A percentile compares a stretch with the other conserved stretches of the same genome.
Conservation (phyloP, 1,140 invertebrate genomes). For the Macrosteles quadrilineatus region DNA sequence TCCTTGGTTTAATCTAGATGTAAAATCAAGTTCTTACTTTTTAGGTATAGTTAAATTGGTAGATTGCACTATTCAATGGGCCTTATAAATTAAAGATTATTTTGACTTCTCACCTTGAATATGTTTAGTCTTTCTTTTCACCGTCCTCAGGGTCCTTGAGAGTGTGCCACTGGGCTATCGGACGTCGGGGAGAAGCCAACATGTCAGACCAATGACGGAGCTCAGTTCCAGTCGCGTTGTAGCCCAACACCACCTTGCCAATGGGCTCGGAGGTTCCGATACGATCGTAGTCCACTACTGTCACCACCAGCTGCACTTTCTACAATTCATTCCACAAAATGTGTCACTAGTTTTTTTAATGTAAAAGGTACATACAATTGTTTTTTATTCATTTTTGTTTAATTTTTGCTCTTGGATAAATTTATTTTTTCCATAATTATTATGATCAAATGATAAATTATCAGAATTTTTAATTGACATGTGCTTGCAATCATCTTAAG, state of each 20-base stretch:
- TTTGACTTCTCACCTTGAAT: neutral
- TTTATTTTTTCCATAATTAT: too few species aligned
- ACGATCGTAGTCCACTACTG: conserved; percentile 99
- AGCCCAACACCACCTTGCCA: conserved; percentile 95
- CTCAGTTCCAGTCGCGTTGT: conserved; percentile 96
- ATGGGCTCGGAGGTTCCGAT: conserved; percentile 99
- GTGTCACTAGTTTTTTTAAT: too few species aligned
- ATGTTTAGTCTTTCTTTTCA: conserved; percentile 80
- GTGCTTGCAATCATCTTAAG: too few species aligned
- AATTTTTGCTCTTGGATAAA: too few species aligned
- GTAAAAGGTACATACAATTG: too few species aligned
- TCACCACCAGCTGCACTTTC: conserved; percentile 99
- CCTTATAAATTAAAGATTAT: neutral
- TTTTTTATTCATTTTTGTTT: too few species aligned
- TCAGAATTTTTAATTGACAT: too few species aligned
- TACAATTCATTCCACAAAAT: conserved; percentile 53
- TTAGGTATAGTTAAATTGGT: neutral
- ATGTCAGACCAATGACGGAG: conserved; percentile 99
- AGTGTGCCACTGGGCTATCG: conserved; percentile 99
- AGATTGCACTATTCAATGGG: neutral
- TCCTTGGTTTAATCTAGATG: neutral
- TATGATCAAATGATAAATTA: too few species aligned
- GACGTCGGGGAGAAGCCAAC: conserved; percentile 95
- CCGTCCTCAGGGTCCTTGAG: conserved; percentile 92
- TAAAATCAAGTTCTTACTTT: neutral